phyloP scores from a whole-genome alignment of 2,888 invertebrate species.

The Synergus itoensis region DNA sequence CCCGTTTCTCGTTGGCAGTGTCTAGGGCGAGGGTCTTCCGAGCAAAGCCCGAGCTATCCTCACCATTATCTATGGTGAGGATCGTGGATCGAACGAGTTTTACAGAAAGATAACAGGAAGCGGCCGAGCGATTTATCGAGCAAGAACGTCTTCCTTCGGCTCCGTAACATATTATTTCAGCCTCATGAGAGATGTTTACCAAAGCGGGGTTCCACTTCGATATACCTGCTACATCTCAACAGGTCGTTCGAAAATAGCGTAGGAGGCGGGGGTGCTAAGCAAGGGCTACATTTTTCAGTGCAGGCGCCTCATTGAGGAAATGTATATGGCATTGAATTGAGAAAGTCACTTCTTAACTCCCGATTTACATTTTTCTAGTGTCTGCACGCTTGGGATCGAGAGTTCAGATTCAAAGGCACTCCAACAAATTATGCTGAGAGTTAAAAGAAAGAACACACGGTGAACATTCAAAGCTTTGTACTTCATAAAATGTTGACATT shows the following conservation, averaged over 20 bases:
- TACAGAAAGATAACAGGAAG: slow-evolving; percentile 60
- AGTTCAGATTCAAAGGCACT: slow-evolving; percentile 37
- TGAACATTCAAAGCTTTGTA: slow-evolving; percentile 36
- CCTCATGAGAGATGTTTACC: slow-evolving; percentile 59
- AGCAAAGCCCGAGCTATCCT: slow-evolving; percentile 40
- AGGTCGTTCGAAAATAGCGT: neutral
- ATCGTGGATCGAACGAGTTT: slow-evolving; percentile 59
- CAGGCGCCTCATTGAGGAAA: slow-evolving; percentile 26
- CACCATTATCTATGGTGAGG: slow-evolving; percentile 37
- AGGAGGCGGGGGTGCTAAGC: neutral
- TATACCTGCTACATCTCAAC: slow-evolving; percentile 38
- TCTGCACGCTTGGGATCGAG: slow-evolving; percentile 16
- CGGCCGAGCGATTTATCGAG: slow-evolving; percentile 58
- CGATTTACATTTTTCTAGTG: slow-evolving; percentile 40
- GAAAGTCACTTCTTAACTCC: slow-evolving; percentile 36
- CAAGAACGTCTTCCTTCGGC: slow-evolving; percentile 53
- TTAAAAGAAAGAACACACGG: slow-evolving; percentile 27
- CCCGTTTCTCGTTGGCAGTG: slow-evolving; percentile 34
- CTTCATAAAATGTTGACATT: slow-evolving; percentile 31
- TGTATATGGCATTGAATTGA: slow-evolving; percentile 25
- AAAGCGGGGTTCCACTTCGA: slow-evolving; percentile 52
- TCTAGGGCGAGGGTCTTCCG: neutral
- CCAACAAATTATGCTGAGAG: slow-evolving; percentile 35
- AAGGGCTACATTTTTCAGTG: slow-evolving; percentile 37
- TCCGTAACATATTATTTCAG: slow-evolving; percentile 58